Evolutionary conservation across 2,797 vertebrate genomes (phyloP), one percentile per base, ranked within the genome.

Genomic region (Schizopygopsis malacanthus): DNA sequence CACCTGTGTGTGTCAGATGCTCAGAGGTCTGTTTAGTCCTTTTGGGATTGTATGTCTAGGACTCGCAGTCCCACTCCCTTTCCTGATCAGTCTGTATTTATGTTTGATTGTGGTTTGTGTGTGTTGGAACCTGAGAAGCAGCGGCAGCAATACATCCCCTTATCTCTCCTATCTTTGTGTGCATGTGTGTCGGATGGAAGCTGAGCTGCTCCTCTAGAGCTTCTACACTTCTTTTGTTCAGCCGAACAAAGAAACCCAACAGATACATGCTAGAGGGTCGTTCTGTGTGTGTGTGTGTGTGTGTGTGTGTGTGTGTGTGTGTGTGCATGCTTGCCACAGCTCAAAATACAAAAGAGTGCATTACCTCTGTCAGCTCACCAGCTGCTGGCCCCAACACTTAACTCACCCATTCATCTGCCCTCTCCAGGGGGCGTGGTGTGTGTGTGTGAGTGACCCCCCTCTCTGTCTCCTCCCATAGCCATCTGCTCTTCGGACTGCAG

Each of bases 321-420:
- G 82, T 72, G 83, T 72, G 92, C 86, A 87, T 86, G 87, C 82
- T 85, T 89, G 90, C 84, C 73, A 7, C 56, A 86, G 52, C 78
- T 85, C 56, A 81, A 71, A 81, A 89, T 52, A 89, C 87, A 92
- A 86, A 92, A 93, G 89, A 92, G 91, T 91, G 88, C 89, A 86
- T 93, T 93, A 92, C 90, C 94, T 20, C 54, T 90, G 93, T 90
- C 91, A 93, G 93, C 93, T 92, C 90, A 89, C 94, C 95, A 95
- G 95, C 94, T 95, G 95, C 94, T 92, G 91, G 92, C 92, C 91
- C 93, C 93, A 93, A 93, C 94, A 91, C 91, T 94, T 94, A 95
- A 95, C 93, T 88, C 94, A 94, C 54, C 88, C 90, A 94, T 93
- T 94, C 94, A 92, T 94, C 92, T 95, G 93, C 92, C 91, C 41